These are phyloP conservation scores for Chrysochloris asiatica DNA, from an alignment of 2,113 vertebrate species.

Conservation along the genomic window DNA sequence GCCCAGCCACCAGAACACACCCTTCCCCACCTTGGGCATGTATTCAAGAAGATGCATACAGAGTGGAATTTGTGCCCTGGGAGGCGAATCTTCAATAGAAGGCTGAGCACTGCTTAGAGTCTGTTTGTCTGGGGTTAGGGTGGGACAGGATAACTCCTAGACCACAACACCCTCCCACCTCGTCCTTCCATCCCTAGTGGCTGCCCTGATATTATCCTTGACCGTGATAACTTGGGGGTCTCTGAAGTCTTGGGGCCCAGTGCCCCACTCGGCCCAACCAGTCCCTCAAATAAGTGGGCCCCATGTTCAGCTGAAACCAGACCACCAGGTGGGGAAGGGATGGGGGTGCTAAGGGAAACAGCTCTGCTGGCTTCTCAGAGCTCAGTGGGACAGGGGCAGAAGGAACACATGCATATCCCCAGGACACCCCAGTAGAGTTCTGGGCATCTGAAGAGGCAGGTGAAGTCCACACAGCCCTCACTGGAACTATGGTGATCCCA, in stretches of 20 bases:
- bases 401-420: not conserved
- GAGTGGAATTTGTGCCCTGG: not conserved
- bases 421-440: not conserved
- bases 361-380: not conserved
- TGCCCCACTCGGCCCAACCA: not conserved
- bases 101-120: conserved; percentile 44
- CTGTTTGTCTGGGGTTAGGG: conserved; percentile 46
- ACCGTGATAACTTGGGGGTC: not conserved
- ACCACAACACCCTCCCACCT: not conserved
- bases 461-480: not conserved
- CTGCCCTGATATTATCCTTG: not conserved
- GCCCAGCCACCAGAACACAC: not conserved
- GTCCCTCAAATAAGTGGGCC: not conserved
- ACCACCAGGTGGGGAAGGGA: not conserved
- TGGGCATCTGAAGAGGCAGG: not conserved
- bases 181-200: not conserved
- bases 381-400: not conserved
- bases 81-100: conserved; percentile 60
- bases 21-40: fast-evolving
- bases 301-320: not conserved
- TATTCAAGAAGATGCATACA: not conserved
- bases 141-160: not conserved
- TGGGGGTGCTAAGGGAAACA: not conserved
- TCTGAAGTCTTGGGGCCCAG: not conserved
- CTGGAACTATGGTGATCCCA: not conserved